phyloP scores from a whole-genome alignment of 2,797 vertebrate genomes.

The Pipistrellus pipistrellus region DNA sequence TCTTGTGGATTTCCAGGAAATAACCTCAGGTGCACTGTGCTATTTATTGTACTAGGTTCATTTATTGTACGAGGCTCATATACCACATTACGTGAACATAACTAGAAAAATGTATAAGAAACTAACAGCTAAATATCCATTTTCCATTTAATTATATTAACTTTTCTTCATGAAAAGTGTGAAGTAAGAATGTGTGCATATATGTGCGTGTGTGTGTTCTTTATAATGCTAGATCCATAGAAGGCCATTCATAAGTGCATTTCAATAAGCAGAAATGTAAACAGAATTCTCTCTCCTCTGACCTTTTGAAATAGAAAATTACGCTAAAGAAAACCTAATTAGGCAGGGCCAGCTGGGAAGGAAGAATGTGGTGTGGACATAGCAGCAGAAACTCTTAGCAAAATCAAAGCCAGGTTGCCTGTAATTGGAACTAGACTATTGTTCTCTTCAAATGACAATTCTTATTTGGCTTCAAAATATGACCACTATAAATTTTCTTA shows the following conservation, averaged over 20 bases:
- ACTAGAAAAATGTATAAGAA: background rate
- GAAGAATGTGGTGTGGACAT: background rate
- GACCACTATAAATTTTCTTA: background rate
- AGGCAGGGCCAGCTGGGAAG: background rate
- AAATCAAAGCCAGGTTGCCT: background rate
- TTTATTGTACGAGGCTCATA: background rate
- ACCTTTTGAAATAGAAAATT: background rate
- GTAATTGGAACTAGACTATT: background rate
- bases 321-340: background rate
- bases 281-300: background rate
- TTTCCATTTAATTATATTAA: background rate
- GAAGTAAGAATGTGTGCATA: too few species aligned
- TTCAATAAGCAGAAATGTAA: background rate
- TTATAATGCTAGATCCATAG: background rate
- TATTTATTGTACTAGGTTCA: background rate
- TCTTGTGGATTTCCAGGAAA: slow-evolving; percentile 78
- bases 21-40: background rate
- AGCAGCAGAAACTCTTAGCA: background rate
- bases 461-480: background rate
- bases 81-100: background rate
- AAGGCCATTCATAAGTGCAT: background rate
- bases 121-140: background rate
- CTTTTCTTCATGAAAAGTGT: background rate
- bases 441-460: background rate
- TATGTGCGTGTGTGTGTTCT: background rate